Evolutionary conservation across 2,888 invertebrate species (phyloP).

Genomic region (Diaphora mendica): DNA sequence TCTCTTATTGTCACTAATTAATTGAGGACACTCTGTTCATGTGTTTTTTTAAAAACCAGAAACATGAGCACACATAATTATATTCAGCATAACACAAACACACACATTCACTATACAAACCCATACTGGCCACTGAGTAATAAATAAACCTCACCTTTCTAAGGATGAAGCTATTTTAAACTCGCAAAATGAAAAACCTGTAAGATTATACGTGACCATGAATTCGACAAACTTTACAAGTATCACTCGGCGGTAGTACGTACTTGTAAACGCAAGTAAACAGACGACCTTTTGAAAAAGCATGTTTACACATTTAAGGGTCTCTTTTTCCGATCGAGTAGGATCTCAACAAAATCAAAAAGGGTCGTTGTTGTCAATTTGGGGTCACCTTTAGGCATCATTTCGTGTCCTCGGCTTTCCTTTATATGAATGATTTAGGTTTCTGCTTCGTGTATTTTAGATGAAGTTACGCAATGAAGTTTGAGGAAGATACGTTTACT

Average conservation of each 20-base stretch:
- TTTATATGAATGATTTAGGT: conserved; percentile 5
- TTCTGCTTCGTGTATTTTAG: not conserved
- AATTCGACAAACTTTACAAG: conserved; percentile 3
- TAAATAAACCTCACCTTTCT: not conserved
- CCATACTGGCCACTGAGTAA: not conserved
- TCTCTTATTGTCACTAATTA: no score
- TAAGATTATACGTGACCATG: conserved; percentile 4
- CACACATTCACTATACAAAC: not conserved
- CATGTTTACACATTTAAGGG: conserved; percentile 33
- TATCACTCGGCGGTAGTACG: conserved; percentile 5
- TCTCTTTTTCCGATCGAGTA: conserved; percentile 21
- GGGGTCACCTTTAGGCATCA: conserved; percentile 30
- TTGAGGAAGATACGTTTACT: not conserved
- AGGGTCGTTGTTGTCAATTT: conserved; percentile 44
- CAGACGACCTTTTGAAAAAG: conserved; percentile 8
- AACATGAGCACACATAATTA: no score
- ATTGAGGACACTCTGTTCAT: no score
- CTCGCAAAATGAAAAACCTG: not conserved
- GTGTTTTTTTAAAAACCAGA: no score
- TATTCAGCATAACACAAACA: not conserved
- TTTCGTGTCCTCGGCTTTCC: conserved; percentile 21
- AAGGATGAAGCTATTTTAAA: not conserved
- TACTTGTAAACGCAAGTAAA: conserved; percentile 7
- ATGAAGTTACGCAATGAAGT: not conserved
- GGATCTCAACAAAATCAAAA: conserved; percentile 28